These are phyloP conservation scores for Capreolus pygargus DNA, from an alignment of 2,113 vertebrate genomes.

Conservation along the genomic window DNA sequence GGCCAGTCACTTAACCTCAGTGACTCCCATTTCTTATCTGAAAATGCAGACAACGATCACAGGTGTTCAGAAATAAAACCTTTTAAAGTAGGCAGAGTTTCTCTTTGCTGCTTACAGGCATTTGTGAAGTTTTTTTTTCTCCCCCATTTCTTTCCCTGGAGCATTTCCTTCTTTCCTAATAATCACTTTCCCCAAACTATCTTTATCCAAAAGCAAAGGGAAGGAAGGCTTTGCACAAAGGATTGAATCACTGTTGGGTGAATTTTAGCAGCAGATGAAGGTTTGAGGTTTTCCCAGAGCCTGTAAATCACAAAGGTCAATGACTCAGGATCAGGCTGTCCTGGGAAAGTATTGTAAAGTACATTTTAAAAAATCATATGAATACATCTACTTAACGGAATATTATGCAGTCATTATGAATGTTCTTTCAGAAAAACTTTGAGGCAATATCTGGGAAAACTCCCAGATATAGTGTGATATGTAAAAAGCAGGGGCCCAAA, in stretches of 20 bases:
- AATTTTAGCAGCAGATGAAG: background rate
- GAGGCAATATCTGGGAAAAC: background rate
- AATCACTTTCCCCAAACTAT: background rate
- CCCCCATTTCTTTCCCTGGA: background rate
- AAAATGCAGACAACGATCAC: background rate
- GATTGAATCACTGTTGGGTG: background rate
- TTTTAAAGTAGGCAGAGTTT: background rate
- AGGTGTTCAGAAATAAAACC: background rate
- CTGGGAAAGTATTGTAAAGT: background rate
- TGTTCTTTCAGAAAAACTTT: background rate
- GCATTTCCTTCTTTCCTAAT: background rate
- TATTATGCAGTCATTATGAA: background rate
- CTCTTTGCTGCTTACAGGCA: background rate
- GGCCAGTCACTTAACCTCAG: background rate
- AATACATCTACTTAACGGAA: background rate
- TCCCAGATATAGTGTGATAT: background rate
- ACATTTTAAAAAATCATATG: background rate
- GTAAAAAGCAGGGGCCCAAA: background rate
- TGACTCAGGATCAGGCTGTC: background rate
- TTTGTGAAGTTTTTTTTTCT: background rate
- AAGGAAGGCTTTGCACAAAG: background rate
- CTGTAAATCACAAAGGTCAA: background rate
- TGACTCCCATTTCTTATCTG: background rate
- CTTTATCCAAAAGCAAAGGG: background rate
- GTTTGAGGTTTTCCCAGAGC: background rate